phyloP scores from a whole-genome alignment of 1,140 invertebrate genomes.

The Protaetia brevitarsis region DNA sequence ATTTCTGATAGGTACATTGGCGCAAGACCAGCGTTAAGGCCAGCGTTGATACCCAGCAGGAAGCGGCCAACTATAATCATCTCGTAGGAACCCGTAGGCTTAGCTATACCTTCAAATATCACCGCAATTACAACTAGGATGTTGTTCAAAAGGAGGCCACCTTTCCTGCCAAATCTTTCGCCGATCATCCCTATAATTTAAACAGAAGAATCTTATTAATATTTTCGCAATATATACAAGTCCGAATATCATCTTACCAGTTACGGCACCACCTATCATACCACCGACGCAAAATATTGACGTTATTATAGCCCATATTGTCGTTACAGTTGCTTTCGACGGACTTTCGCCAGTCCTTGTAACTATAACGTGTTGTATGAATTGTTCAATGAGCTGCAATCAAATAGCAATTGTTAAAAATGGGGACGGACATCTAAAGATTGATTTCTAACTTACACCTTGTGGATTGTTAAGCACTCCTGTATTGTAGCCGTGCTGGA shows the following conservation, averaged over 20 bases:
- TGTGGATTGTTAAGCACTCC: conserved; percentile 86
- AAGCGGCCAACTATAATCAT: conserved; percentile 77
- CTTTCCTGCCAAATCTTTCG: conserved; percentile 76
- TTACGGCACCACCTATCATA: conserved; percentile 84
- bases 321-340: conserved; percentile 53
- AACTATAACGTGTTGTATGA: conserved; percentile 62
- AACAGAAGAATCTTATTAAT: conserved; percentile 9
- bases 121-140: conserved; percentile 68
- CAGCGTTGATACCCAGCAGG: conserved; percentile 80
- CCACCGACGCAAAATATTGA: conserved; percentile 87
- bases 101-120: conserved; percentile 59
- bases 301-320: conserved; percentile 75
- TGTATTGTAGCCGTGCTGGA: conserved; percentile 93
- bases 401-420: no score
- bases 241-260: conserved; percentile 61
- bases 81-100: conserved; percentile 64
- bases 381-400: conserved; percentile 67
- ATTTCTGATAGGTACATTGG: conserved; percentile 89
- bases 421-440: no score
- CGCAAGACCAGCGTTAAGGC: conserved; percentile 78
- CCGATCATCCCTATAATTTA: conserved; percentile 41
- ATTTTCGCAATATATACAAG: conserved; percentile 4
- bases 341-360: conserved; percentile 53
- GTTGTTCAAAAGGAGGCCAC: conserved; percentile 79
- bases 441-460: conserved; percentile 55